Conservation (phyloP, 2,113 vertebrate species). For the Peromyscus californicus region DNA sequence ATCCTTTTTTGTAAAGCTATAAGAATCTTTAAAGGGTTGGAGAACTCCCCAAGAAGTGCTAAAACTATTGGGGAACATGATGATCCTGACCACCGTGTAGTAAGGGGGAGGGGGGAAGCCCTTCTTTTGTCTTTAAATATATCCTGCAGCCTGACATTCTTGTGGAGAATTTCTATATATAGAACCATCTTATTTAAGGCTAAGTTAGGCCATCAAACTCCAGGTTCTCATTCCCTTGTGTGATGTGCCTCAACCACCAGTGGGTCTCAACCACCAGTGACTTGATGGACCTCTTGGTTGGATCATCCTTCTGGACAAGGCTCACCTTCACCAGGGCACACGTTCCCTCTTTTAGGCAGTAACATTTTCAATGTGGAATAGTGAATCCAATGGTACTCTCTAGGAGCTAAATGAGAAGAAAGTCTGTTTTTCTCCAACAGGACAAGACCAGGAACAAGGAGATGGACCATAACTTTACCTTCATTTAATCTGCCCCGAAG, state of each 20-base stretch:
- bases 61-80: not conserved
- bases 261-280: not conserved
- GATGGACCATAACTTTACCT: not conserved
- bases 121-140: conserved; percentile 50
- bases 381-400: conserved; percentile 42
- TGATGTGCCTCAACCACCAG: not conserved
- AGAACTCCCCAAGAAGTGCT: not conserved
- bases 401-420: conserved; percentile 34
- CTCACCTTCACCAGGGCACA: not conserved
- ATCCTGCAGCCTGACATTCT: not conserved
- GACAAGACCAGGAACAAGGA: not conserved
- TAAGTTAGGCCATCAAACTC: conserved; percentile 11
- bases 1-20: not conserved
- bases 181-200: conserved; percentile 36
- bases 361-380: conserved; percentile 42
- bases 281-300: not conserved
- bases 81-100: not conserved
- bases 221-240: conserved; percentile 43
- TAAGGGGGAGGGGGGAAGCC: not conserved
- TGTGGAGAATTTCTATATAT: conserved; percentile 4
- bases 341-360: not conserved
- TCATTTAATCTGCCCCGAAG: not conserved
- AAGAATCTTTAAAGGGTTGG: not conserved
- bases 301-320: conserved; percentile 38
- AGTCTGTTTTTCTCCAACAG: conserved; percentile 34